phyloP scores from a whole-genome alignment of 2,797 vertebrate species.

The Trachurus trachurus region DNA sequence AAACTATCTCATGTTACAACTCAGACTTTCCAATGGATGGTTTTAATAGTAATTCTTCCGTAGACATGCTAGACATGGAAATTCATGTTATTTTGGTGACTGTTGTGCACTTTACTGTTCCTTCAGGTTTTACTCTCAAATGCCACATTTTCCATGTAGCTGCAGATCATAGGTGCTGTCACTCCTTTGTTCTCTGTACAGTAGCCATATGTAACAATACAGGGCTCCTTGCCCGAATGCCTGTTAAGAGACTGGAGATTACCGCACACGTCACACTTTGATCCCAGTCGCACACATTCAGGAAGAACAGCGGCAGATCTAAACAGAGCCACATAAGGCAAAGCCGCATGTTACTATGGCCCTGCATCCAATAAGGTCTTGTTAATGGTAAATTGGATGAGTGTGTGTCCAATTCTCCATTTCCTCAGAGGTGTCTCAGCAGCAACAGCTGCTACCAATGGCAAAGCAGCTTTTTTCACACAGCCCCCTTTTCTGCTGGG shows the following conservation, averaged over 20 bases:
- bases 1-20: conserved; percentile 61
- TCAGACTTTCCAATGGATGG: conserved; percentile 67
- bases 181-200: not conserved
- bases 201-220: conserved; percentile 5
- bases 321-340: conserved; percentile 78
- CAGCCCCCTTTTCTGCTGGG: conserved; percentile 75
- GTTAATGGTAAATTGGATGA: conserved; percentile 90
- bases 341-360: conserved; percentile 79
- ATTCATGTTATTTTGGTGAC: conserved; percentile 36
- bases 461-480: conserved; percentile 75
- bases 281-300: conserved; percentile 34
- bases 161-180: not conserved
- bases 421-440: conserved; percentile 86
- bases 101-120: not conserved
- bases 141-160: not conserved
- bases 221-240: conserved; percentile 16
- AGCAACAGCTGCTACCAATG: conserved; percentile 89
- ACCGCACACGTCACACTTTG: conserved; percentile 26
- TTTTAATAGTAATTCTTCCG: conserved; percentile 49
- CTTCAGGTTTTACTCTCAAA: not conserved
- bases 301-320: conserved; percentile 55
- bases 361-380: conserved; percentile 88
- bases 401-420: conserved; percentile 88
- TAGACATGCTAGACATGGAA: conserved; percentile 25
- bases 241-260: conserved; percentile 29